Conservation (phyloP, 2,888 invertebrate genomes). For the Siphonodentalium dalli region DNA sequence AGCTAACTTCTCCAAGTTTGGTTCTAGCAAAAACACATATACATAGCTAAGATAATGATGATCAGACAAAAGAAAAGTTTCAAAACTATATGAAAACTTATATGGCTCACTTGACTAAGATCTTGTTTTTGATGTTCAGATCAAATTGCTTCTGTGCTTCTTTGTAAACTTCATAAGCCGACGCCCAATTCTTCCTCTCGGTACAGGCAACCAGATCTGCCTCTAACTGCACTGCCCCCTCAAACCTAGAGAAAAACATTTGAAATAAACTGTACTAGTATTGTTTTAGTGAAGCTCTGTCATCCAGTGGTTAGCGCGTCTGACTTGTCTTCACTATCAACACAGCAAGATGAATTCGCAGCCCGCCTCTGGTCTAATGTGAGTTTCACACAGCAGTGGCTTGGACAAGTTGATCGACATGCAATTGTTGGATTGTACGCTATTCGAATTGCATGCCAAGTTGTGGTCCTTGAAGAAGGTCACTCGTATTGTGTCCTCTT, state of each 20-base stretch:
- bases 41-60: no score
- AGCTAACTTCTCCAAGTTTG: no score
- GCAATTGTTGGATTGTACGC: no score
- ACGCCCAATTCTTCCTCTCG: constrained; percentile 56
- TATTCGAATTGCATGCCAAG: no score
- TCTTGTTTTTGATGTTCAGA: constrained; percentile 25
- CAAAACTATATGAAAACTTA: not conserved
- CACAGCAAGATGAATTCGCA: no score
- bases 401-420: no score
- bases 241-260: constrained; percentile 42
- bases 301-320: not conserved
- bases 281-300: not conserved
- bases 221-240: constrained; percentile 56
- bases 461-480: no score
- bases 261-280: not conserved
- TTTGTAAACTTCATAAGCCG: constrained; percentile 50
- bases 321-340: no score
- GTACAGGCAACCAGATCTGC: constrained; percentile 52
- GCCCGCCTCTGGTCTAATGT: not conserved
- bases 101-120: constrained; percentile 28
- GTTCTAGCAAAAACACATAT: no score
- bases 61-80: no score
- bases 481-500: no score
- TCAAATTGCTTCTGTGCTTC: constrained; percentile 33
- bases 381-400: not conserved